A percentile compares a stretch with the other conserved stretches of the same genome.
phyloP scores from a whole-genome alignment of 1,140 invertebrate species.

The Chymomyza costata region DNA sequence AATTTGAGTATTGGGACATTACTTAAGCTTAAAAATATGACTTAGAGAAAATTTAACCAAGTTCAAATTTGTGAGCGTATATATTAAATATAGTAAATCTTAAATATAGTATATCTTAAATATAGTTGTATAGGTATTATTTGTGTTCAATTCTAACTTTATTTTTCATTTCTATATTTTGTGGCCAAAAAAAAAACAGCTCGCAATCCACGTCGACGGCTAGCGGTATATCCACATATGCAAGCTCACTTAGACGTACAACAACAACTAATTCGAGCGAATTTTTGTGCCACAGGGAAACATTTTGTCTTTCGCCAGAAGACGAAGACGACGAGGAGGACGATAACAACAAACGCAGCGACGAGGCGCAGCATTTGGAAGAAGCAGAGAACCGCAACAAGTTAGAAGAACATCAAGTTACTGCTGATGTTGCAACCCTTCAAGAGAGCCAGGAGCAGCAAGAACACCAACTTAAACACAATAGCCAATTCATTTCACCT shows the following conservation, averaged over 20 bases:
- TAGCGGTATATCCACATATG: constrained; percentile 74
- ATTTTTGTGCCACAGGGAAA: constrained; percentile 74
- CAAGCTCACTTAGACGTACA: constrained; percentile 71
- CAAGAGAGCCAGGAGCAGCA: constrained; percentile 24
- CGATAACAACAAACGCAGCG: constrained; percentile 24
- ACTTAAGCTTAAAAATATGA: no score
- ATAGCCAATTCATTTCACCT: constrained; percentile 42
- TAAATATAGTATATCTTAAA: no score
- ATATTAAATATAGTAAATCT: no score
- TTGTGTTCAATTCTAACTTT: constrained; percentile 1
- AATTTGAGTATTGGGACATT: no score
- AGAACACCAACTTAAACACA: background rate
- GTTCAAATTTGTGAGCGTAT: no score
- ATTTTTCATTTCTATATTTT: no score
- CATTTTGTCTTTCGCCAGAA: constrained; percentile 70
- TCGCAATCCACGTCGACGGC: constrained; percentile 75
- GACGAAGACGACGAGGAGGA: constrained; percentile 53
- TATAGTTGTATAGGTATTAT: no score
- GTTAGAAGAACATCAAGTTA: constrained; percentile 4
- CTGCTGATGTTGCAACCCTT: no score
- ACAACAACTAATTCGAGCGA: constrained; percentile 74
- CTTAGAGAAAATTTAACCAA: no score
- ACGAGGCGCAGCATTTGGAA: constrained; percentile 1
- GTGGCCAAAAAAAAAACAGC: no score
- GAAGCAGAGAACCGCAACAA: constrained; percentile 12